A percentile compares a stretch with the other conserved stretches of the same genome.
Evolutionary conservation across 1,140 invertebrate genomes (phyloP).

Genomic region (Arctopsyche grandis): DNA sequence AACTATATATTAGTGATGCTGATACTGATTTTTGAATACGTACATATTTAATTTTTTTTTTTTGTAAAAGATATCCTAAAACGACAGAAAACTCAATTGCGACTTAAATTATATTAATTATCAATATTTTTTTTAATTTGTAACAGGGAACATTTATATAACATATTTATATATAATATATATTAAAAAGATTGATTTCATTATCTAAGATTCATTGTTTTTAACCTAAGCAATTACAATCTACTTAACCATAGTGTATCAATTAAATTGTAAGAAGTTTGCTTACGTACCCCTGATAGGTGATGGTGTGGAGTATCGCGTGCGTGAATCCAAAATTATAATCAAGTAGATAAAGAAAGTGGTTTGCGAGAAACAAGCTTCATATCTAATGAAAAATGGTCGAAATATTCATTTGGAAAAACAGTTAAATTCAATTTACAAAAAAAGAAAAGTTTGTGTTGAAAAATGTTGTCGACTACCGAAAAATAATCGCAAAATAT

Average conservation of each 20-base stretch:
- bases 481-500: conserved; percentile 32
- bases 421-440: neutral
- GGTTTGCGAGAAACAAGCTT: neutral
- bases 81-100: conserved; percentile 39
- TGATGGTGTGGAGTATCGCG: conserved; percentile 1
- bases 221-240: conserved; percentile 54
- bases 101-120: conserved; percentile 60
- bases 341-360: neutral
- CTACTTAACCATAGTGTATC: conserved; percentile 52
- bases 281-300: conserved; percentile 12
- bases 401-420: neutral
- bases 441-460: too few species aligned
- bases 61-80: conserved; percentile 35
- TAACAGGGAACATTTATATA: conserved; percentile 71
- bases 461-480: conserved; percentile 20
- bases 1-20: conserved; percentile 10
- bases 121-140: conserved; percentile 65
- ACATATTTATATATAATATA: conserved; percentile 68
- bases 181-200: conserved; percentile 65
- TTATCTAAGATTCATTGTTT: conserved; percentile 63
- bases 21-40: conserved; percentile 25
- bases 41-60: neutral
- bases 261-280: conserved; percentile 27
- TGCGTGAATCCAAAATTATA: neutral
- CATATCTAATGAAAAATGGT: neutral